Percentiles rank a stretch among this genome's conserved stretches.
Conservation (phyloP, 2,888 invertebrate genomes). For the Campaea margaritaria region DNA sequence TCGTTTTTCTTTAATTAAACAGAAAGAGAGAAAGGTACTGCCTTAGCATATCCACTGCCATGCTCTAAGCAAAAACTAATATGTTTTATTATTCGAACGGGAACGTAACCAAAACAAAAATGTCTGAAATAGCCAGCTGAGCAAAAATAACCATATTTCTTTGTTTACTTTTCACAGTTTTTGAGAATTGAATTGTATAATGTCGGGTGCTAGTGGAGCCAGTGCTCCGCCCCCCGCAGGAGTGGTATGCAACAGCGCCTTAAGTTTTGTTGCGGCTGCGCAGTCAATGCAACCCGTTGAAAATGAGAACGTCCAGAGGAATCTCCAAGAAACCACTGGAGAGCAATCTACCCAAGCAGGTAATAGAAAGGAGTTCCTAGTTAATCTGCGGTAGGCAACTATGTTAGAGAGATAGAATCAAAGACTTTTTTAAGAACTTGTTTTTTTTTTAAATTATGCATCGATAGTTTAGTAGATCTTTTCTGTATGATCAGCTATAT, state of each 20-base stretch:
- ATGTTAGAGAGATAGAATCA: no score
- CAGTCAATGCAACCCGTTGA: slow-evolving; percentile 52
- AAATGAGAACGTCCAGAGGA: slow-evolving; percentile 33
- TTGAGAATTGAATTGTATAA: slow-evolving; percentile 33
- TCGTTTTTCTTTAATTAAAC: neutral
- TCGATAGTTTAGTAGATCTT: no score
- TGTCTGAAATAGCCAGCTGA: slow-evolving; percentile 24
- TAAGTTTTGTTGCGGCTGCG: slow-evolving; percentile 72
- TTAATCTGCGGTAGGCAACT: no score
- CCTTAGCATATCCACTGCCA: no score
- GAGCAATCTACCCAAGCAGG: slow-evolving; percentile 52
- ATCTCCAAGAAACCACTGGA: slow-evolving; percentile 34
- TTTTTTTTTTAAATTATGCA: no score
- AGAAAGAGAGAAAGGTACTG: no score
- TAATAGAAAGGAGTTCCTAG: slow-evolving; percentile 32
- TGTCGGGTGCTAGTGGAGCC: slow-evolving; percentile 57
- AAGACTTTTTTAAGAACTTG: no score
- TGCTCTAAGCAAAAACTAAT: no score
- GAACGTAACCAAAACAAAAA: slow-evolving; percentile 6
- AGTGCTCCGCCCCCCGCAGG: slow-evolving; percentile 56
- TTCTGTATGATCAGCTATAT: no score
- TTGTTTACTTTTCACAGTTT: neutral
- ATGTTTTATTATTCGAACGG: neutral
- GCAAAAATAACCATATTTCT: slow-evolving; percentile 10
- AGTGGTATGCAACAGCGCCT: slow-evolving; percentile 69